Conservation (phyloP, 2,888 invertebrate species). For the Sinotaia quadrata region DNA sequence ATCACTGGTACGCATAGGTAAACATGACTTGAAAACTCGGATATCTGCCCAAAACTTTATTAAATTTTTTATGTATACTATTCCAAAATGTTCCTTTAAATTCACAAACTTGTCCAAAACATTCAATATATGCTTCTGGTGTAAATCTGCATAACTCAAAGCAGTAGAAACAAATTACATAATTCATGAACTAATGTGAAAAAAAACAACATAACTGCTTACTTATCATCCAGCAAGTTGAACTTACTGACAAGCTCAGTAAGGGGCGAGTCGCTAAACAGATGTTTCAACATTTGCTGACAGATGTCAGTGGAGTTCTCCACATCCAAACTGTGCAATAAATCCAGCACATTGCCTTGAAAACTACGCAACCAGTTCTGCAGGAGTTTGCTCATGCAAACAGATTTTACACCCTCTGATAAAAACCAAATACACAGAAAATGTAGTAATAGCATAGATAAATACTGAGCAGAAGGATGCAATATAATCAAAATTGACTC, state of each 20-base stretch:
- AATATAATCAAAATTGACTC: not conserved
- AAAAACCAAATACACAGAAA: constrained; percentile 14
- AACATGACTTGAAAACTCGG: too few relatives aligned
- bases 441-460: not conserved
- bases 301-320: constrained; percentile 78
- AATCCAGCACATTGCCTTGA: constrained; percentile 80
- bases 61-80: too few relatives aligned
- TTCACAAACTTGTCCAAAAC: too few relatives aligned
- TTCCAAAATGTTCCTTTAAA: too few relatives aligned
- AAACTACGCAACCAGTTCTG: constrained; percentile 85
- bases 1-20: too few relatives aligned
- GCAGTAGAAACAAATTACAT: not conserved
- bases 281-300: constrained; percentile 75
- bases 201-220: constrained; percentile 30
- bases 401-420: constrained; percentile 68
- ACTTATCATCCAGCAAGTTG: constrained; percentile 67
- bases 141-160: too few relatives aligned
- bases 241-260: constrained; percentile 62
- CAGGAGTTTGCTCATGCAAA: constrained; percentile 73
- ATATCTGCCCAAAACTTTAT: too few relatives aligned
- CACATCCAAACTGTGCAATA: constrained; percentile 84
- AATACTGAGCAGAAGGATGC: not conserved
- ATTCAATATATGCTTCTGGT: too few relatives aligned
- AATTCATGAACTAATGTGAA: not conserved
- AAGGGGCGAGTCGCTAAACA: constrained; percentile 75